Percentiles rank a stretch among this genome's conserved stretches.
Evolutionary conservation across 2,113 vertebrate genomes (phyloP).

Genomic region (Lota lota): DNA sequence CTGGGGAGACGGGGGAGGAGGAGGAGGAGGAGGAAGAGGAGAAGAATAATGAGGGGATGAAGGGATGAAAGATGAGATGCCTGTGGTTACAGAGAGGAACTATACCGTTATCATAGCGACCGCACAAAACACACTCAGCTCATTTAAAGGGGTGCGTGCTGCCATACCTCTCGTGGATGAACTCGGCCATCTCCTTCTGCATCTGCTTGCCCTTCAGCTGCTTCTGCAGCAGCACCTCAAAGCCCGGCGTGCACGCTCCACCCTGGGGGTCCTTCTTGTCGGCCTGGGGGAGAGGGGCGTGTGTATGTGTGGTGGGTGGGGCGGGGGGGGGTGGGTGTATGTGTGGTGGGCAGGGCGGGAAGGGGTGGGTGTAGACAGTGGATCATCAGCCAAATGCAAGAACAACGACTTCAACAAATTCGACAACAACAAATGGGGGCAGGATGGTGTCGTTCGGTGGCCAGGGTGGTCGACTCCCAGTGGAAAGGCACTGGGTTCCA

Average conservation of each 20-base stretch:
- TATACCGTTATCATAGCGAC: no score
- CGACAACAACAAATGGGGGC: no score
- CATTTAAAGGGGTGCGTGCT: neutral
- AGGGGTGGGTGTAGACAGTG: constrained; percentile 10
- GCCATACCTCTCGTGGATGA: constrained; percentile 91
- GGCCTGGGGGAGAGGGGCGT: constrained; percentile 71
- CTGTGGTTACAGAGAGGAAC: no score
- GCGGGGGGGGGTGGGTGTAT: constrained; percentile 38
- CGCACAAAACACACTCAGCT: neutral
- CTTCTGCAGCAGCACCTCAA: constrained; percentile 94
- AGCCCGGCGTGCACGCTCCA: constrained; percentile 82
- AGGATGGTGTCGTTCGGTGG: no score
- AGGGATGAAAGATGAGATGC: no score
- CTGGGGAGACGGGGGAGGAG: constrained; percentile 62
- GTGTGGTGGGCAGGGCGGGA: constrained; percentile 36
- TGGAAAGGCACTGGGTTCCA: no score
- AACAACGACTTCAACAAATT: neutral
- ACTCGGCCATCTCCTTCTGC: constrained; percentile 98
- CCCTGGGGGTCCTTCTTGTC: constrained; percentile 94
- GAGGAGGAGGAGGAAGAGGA: neutral
- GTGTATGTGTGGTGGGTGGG: no score
- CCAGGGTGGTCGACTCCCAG: no score
- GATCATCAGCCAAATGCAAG: neutral
- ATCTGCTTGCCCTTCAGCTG: constrained; percentile 97
- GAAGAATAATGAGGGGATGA: no score